Evolutionary conservation across 2,797 vertebrate genomes (phyloP).

Genomic region (Pseudomugil gertrudae): DNA sequence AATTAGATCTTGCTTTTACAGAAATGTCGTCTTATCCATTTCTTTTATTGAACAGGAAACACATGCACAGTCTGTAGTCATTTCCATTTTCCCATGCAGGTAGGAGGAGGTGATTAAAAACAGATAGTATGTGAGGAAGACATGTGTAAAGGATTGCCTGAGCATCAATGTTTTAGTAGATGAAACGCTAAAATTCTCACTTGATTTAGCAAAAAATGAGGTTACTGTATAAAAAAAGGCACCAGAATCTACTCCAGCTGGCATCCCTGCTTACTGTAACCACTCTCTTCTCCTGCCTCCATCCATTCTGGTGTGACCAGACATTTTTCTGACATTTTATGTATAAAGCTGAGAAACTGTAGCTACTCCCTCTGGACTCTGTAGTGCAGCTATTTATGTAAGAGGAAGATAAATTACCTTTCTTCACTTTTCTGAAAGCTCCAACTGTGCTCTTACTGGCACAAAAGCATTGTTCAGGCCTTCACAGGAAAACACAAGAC

Average conservation of each 20-base stretch:
- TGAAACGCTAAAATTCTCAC: constrained; percentile 26
- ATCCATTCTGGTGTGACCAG: constrained; percentile 21
- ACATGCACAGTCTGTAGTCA: constrained; percentile 3
- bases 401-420: constrained; percentile 70
- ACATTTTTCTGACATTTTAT: constrained; percentile 19
- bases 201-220: constrained; percentile 37
- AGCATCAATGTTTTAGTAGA: constrained; percentile 75
- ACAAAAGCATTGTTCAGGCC: constrained; percentile 25
- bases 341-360: constrained; percentile 35
- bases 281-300: constrained; percentile 13
- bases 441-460: constrained; percentile 37
- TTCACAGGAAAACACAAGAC: constrained; percentile 38
- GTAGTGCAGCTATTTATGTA: constrained; percentile 64
- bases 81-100: background rate
- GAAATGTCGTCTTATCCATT: constrained; percentile 3
- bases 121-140: constrained; percentile 11
- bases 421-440: constrained; percentile 34
- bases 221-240: constrained; percentile 36
- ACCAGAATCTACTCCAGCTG: constrained; percentile 48
- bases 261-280: constrained; percentile 29
- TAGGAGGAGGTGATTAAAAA: constrained; percentile 15
- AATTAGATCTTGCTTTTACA: background rate
- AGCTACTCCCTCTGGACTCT: constrained; percentile 43
- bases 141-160: constrained; percentile 48
- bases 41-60: constrained; percentile 1